A percentile compares a stretch with the other conserved stretches of the same genome.
These are phyloP conservation scores for Spialia ferax DNA, from an alignment of 2,888 invertebrate genomes.

Conservation along the genomic window DNA sequence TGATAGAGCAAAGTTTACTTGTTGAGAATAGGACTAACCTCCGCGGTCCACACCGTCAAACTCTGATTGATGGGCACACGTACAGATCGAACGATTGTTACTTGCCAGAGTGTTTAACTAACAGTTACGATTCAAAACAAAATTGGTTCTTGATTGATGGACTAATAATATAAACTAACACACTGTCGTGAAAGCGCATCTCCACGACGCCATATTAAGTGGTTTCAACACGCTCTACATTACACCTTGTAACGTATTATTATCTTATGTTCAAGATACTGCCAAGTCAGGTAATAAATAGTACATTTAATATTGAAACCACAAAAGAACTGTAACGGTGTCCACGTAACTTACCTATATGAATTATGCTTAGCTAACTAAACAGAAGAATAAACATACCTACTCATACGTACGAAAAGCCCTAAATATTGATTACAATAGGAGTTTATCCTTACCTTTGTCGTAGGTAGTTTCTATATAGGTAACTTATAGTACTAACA, in stretches of 20 bases:
- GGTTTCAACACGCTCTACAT: conserved; percentile 46
- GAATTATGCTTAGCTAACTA: too few species aligned
- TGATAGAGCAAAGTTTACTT: neutral
- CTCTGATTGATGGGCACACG: conserved; percentile 80
- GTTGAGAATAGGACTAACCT: conserved; percentile 22
- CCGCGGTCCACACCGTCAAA: conserved; percentile 55
- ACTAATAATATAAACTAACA: conserved; percentile 81
- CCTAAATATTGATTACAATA: too few species aligned
- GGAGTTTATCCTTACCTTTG: too few species aligned
- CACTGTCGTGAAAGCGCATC: conserved; percentile 51
- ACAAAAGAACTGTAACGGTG: too few species aligned
- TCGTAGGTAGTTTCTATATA: neutral
- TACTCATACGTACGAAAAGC: too few species aligned
- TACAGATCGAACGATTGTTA: conserved; percentile 75
- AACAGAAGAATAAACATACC: too few species aligned
- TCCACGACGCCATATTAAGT: conserved; percentile 44
- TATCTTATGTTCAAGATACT: conserved; percentile 14
- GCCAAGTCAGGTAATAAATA: conserved; percentile 5
- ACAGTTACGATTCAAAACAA: conserved; percentile 81
- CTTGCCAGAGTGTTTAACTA: conserved; percentile 70
- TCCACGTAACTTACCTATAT: too few species aligned
- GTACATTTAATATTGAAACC: neutral
- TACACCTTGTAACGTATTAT: conserved; percentile 20
- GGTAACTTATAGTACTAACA: neutral
- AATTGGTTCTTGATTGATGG: conserved; percentile 84